Evolutionary conservation across 2,113 vertebrate genomes (phyloP), one percentile per base, ranked within the genome.

Genomic region (Salvelinus fontinalis): DNA sequence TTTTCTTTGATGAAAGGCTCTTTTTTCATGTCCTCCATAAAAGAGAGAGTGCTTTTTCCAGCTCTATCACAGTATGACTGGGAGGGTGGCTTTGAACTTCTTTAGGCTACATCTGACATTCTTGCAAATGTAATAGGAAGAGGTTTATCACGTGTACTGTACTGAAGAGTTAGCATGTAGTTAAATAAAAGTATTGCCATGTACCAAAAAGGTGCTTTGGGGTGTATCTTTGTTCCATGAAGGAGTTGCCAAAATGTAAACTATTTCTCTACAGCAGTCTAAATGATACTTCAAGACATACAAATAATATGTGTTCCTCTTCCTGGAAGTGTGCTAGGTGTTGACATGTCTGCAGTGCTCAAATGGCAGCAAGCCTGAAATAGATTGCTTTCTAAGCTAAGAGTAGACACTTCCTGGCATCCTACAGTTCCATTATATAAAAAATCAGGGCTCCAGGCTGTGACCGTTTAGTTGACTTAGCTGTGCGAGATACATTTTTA

Each of bases 401-500:
- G 31, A 66, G 29, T 29, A 48, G 27, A 67, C 27, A 79, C 66
- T 59, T 59, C 70, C 64, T 71, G 2, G n/a, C 78, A 67, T 27
- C 65, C 65, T 31, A 74, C 70, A 73, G 60, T 77, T 70, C 34
- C 57, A 67, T 29, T 48, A 66, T 54, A 24, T 70, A 75, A 64
- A 71, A 65, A 77, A 78, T 44, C 31, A 34, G 31, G 31, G 31
- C 4, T 34, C 31, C 4, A 34, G 31, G 5, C 34, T 39, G 34
- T 7, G 6, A 39, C 34, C 6, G 6, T 39, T 39, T 39, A 39
- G 34, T 39, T 6, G 6, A 39, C 34, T 39, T 39, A 39, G 34
- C 34, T 39, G 34, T 39, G 8, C 2, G 8, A 39, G 8, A 9
- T 9, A 9, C 39, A 39, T 39, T 39, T 39, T 39, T 39, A 39